Base-by-base conservation (phyloP, 2,888 invertebrate genomes). In the Gymnocheta viridis region DNA sequence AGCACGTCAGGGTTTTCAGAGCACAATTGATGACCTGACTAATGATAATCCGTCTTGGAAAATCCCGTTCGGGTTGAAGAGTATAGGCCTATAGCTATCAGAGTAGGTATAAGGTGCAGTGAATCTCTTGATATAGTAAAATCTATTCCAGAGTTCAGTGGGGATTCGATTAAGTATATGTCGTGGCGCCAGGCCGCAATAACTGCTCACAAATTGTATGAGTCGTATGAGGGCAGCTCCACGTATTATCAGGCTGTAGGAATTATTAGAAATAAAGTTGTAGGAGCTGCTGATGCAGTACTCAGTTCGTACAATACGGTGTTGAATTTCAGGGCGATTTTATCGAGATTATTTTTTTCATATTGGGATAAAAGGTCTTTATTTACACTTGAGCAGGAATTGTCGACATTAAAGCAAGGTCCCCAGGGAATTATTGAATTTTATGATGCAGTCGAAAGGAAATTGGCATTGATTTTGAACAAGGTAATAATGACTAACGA, bases 321-420 rank as follows among this genome's bases (percentile, higher is more conserved):
- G n/a, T 24, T 62, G 12, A 62, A 73, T 49, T 62, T 62, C 9
- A 73, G 49, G 24, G 73, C 22, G 38, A 73, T 60, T 32, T 17
- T 86, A 14, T 47, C 69, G 0, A 32, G 86, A 7, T 22, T 87
- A 10, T 86, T 86, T 22, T 86, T 87, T n/a, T 85, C 84, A 5
- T 86, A 81, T 32, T 82, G 76, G n/a, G 44, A 87, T 51, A n/a
- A 87, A 86, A 80, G 85, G 14, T 85, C 78, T 0, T 56, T 85
- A 10, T 84, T 85, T 54, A 54, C 82, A 1, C 73, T 70, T n/a
- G n/a, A n/a, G n/a, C n/a, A n/a, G n/a, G n/a, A n/a, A n/a, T n/a
- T n/a, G n/a, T n/a, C n/a, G n/a, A n/a, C n/a, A n/a, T n/a, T n/a
- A n/a, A n/a, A n/a, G n/a, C n/a, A n/a, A n/a, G n/a, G n/a, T n/a